Evolutionary conservation across 2,888 invertebrate species (phyloP), one percentile per base, ranked within the genome.

Genomic region (Aphodius granarius): DNA sequence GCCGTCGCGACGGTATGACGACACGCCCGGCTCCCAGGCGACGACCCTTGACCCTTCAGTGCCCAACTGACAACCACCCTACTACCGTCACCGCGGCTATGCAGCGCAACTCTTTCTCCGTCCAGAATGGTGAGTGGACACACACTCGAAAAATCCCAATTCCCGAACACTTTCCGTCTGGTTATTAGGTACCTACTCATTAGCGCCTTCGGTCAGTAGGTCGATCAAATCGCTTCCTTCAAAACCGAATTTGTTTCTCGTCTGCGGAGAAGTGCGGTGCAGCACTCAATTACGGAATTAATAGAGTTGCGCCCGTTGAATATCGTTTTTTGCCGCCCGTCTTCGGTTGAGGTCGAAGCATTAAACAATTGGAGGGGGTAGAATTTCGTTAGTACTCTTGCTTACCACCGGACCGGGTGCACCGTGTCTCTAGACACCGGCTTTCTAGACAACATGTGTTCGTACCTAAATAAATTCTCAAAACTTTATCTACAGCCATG

Each of bases 11-110:
- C 85, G 85, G 83, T 77, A 70, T 72, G 84, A 85, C 84, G 86
- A 87, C 86, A 86, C 86, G 86, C 87, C 86, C 86, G 86, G 83
- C 83, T 83, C 84, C 84, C 85, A 84, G 82, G 83, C 86, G 86
- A 86, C 86, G 86, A 86, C 86, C 86, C 86, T 86, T 86, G 86
- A 86, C 87, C 87, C 84, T 85, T 84, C 84, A 83, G 85, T 85
- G 85, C 82, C 85, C 85, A 83, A 83, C 84, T 83, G 82, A 82
- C 83, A 83, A 72, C 73, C 77, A 68, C 68, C n/a, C n/a, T n/a
- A 74, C 72, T 73, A 75, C 22, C 22, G 20, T 68, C 21, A 22
- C 22, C 68, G 68, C 68, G 68, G 19, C 68, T 68, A 68, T 68
- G 22, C 68, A 20, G 43, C 75, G 75, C 76, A 80, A 64, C 65